Conservation (phyloP, 30 jellyfish, hydroid and myxozoan genomes). For the Mastigias papua region DNA sequence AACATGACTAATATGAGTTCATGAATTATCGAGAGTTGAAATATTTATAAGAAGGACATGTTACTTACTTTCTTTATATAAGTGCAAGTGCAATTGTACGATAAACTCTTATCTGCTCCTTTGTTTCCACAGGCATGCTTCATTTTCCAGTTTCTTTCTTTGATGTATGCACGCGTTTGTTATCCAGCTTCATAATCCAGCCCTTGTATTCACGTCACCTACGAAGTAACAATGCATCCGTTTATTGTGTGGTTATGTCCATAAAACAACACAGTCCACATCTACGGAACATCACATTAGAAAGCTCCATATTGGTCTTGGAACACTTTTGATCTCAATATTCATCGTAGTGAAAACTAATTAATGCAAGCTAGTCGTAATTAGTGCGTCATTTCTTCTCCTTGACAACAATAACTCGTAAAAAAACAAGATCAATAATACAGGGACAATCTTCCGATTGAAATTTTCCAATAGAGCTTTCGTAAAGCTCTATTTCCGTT, state of each 20-base stretch:
- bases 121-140: neutral
- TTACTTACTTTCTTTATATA: no score
- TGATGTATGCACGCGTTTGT: neutral
- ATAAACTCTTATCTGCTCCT: neutral
- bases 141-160: neutral
- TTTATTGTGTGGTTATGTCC: neutral
- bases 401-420: neutral
- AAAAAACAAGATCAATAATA: neutral
- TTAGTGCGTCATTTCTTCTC: neutral
- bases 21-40: no score
- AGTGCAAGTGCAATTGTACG: no score
- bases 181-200: neutral
- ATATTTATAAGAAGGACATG: no score
- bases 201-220: neutral
- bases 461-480: neutral
- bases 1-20: no score
- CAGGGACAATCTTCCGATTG: neutral
- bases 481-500: neutral
- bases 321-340: no score
- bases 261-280: no score
- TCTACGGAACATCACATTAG: no score
- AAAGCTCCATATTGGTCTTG: no score
- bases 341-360: neutral
- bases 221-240: neutral
- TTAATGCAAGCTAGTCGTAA: neutral